Conservation (phyloP, 2,113 vertebrate species). For the Phoxinus phoxinus region DNA sequence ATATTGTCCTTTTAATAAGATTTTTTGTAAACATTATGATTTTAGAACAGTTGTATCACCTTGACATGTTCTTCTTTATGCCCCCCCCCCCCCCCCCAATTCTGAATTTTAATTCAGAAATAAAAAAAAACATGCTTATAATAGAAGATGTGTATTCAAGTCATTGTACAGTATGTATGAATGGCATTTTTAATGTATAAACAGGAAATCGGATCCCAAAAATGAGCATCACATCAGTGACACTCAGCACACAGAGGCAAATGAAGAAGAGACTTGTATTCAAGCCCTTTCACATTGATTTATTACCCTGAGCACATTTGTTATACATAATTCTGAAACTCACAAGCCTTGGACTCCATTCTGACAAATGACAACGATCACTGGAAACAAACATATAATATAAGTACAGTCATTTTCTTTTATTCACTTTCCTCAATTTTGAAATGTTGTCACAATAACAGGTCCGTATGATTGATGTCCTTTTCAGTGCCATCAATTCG, state of each 20-base stretch:
- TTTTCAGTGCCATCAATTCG: neutral
- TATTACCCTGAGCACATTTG: constrained; percentile 52
- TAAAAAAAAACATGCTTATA: neutral
- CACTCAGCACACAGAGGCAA: neutral
- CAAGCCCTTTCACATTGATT: constrained; percentile 51
- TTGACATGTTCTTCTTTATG: neutral
- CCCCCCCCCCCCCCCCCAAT: neutral
- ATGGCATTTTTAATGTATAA: neutral
- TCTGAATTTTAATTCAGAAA: neutral
- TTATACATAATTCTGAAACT: constrained; percentile 32
- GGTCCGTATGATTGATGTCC: neutral
- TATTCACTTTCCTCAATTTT: constrained; percentile 9
- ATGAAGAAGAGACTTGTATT: constrained; percentile 31
- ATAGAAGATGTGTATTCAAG: neutral
- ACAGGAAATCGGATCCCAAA: neutral
- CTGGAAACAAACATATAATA: constrained; percentile 29
- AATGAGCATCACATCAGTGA: neutral
- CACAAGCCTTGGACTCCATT: constrained; percentile 10
- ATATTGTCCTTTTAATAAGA: neutral
- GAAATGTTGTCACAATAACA: neutral
- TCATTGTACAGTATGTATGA: neutral
- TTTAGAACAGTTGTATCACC: neutral
- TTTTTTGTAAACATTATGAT: neutral
- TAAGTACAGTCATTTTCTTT: constrained; percentile 24
- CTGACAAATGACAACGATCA: constrained; percentile 27